Base-by-base conservation (phyloP, 2,797 vertebrate genomes). In the Clarias fuscus region DNA sequence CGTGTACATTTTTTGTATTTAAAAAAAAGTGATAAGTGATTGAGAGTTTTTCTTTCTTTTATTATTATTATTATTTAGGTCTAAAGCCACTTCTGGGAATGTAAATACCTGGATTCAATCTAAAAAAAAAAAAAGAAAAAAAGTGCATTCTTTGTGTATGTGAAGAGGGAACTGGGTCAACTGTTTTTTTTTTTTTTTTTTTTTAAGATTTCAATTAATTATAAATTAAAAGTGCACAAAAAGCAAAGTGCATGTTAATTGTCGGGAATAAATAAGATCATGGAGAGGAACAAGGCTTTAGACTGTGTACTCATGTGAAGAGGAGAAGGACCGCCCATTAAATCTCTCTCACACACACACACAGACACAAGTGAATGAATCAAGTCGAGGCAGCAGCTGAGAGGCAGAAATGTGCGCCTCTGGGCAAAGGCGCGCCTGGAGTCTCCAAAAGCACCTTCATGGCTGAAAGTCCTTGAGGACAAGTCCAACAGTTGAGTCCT, bases 321-420 rank as follows among this genome's bases (percentile, higher is more conserved):
- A 59, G 56, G 18, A 77, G 27, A 56, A 80, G 77, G 77, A 64
- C 33, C 37, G 59, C 77, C 77, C 78, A 81, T 2, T 65, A 10
- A 43, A 40, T 3, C 76, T 1, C 76, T 22, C 27, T 14, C 75
- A 59, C 53, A 78, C 76, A 61, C 76, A 59, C 77, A 79, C 58
- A 79, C 59, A 80, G 22, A 27, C 78, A n/a, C 77, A 37, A 70
- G 84, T 62, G 15, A 70, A 71, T 43, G 48, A 27, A 76, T 85
- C 65, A 85, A 40, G 77, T 85, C n/a, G 0, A 67, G 43, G 33
- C 81, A 83, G 68, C 68, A 58, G 59, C 62, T 56, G 24, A n/a
- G 84, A 37, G 30, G 14, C 3, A 17, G 18, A 27, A 86, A 78
- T 78, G 64, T 30, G 27, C 30, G 40, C 18, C 86, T 71, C 13